Evolutionary conservation across 2,113 vertebrate genomes (phyloP).

Genomic region (Saguinus midas): DNA sequence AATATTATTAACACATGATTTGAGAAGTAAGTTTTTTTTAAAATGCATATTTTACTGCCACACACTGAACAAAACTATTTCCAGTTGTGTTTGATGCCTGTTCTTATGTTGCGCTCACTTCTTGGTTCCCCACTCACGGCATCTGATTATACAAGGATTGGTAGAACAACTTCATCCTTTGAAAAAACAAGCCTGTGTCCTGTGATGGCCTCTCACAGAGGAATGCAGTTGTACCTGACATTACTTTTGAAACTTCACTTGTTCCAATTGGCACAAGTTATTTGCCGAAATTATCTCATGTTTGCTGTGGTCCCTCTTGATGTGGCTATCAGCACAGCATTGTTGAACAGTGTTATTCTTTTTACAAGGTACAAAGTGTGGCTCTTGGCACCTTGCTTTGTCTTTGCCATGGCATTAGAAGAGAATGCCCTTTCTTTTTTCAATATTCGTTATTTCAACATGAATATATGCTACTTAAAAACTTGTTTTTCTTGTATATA

Average conservation of each 20-base stretch:
- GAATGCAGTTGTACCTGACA: background rate
- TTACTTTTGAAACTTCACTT: background rate
- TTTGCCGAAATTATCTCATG: background rate
- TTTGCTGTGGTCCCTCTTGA: background rate
- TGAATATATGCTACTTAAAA: background rate
- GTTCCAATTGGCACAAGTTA: background rate
- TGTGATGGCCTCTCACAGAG: background rate
- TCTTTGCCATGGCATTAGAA: background rate
- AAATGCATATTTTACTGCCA: background rate
- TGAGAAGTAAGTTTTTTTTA: background rate
- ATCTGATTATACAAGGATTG: background rate
- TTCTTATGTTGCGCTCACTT: background rate
- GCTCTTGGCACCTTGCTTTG: background rate
- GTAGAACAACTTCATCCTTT: background rate
- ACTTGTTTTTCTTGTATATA: background rate
- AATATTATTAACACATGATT: fast-evolving
- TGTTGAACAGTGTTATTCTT: background rate
- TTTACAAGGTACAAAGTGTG: no score
- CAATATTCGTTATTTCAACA: background rate
- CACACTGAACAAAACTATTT: fast-evolving
- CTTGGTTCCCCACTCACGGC: fast-evolving
- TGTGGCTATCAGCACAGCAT: background rate
- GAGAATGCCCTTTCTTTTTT: background rate
- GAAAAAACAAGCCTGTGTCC: background rate
- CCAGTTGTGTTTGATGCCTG: background rate